These are phyloP conservation scores for Caranx ignobilis DNA, from an alignment of 2,113 vertebrate genomes.

Conservation along the genomic window DNA sequence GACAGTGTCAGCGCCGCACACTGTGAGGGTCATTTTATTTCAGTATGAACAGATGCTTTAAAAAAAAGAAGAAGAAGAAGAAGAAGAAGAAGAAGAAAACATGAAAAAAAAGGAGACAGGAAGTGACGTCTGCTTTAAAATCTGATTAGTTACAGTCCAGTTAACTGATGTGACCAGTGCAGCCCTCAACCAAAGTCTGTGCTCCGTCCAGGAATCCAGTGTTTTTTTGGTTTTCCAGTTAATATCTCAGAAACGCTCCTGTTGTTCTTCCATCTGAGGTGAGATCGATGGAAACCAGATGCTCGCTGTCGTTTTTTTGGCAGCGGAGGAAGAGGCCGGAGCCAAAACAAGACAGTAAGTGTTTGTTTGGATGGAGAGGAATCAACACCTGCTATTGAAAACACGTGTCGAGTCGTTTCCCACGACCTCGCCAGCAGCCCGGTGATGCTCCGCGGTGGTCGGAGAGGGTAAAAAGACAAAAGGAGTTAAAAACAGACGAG, in stretches of 20 bases:
- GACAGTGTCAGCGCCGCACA: background rate
- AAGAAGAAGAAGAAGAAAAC: background rate
- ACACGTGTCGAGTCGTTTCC: conserved; percentile 9
- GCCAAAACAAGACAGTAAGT: conserved; percentile 49
- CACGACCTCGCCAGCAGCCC: conserved; percentile 7
- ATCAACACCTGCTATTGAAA: conserved; percentile 66
- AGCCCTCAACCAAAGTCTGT: background rate
- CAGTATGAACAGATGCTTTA: conserved; percentile 34
- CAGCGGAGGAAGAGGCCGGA: conserved; percentile 23
- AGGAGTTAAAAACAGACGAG: background rate
- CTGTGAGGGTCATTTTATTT: conserved; percentile 24
- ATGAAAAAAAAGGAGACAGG: background rate
- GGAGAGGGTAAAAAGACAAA: background rate
- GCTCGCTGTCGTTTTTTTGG: conserved; percentile 47
- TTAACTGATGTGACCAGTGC: background rate
- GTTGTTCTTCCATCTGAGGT: conserved; percentile 41
- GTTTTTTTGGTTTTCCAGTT: background rate
- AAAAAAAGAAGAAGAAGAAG: background rate
- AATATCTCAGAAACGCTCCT: background rate
- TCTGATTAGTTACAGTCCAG: background rate
- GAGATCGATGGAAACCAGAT: conserved; percentile 64
- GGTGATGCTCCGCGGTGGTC: background rate
- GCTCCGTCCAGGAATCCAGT: background rate
- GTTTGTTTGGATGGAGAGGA: conserved; percentile 32
- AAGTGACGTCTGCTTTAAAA: background rate